Conservation (phyloP, 2,797 vertebrate genomes). For the Pseudomugil tenellus region DNA sequence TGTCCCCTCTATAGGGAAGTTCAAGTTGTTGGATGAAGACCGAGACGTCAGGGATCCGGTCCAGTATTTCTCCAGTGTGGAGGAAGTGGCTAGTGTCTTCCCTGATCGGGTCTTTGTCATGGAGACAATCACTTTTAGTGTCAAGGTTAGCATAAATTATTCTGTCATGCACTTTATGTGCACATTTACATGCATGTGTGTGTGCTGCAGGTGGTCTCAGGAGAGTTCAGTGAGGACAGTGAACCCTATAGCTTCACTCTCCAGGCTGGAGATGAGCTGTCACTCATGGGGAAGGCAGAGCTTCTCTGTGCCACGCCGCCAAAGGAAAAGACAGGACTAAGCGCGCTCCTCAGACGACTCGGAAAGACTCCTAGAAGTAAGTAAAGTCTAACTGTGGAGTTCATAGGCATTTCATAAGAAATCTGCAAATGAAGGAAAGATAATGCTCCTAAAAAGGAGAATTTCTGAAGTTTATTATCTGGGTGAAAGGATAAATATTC, state of each 20-base stretch:
- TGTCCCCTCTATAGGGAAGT: constrained; percentile 85
- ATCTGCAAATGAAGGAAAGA: background rate
- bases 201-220: constrained; percentile 90
- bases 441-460: too few relatives aligned
- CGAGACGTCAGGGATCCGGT: constrained; percentile 93
- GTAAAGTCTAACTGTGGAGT: constrained; percentile 31
- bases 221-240: constrained; percentile 98
- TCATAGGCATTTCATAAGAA: background rate
- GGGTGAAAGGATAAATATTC: too few relatives aligned
- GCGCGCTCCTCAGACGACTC: constrained; percentile 89
- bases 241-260: constrained; percentile 98
- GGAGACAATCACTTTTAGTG: constrained; percentile 96
- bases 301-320: constrained; percentile 92
- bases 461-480: too few relatives aligned
- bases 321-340: constrained; percentile 92
- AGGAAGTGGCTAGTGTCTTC: constrained; percentile 95
- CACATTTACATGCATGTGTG: background rate
- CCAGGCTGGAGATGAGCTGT: constrained; percentile 95
- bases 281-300: constrained; percentile 97
- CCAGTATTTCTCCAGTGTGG: constrained; percentile 96
- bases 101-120: constrained; percentile 96
- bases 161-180: background rate
- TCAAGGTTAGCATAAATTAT: constrained; percentile 84
- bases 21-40: constrained; percentile 97
- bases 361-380: constrained; percentile 87